Conservation (phyloP, 2,888 invertebrate species). For the Neoaliturus tenellus region DNA sequence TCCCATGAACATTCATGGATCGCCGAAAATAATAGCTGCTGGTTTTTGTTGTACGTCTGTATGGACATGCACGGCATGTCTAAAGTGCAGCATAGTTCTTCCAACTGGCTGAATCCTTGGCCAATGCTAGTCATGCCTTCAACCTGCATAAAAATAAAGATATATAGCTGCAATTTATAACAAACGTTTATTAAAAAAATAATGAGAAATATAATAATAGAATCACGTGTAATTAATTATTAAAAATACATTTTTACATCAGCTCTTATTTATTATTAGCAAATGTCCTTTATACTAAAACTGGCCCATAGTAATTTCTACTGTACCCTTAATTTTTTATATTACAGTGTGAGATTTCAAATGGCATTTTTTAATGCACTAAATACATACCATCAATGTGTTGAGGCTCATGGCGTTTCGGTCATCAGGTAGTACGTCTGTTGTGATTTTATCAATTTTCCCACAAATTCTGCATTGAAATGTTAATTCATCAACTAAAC, state of each 20-base stretch:
- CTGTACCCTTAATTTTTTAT: no score
- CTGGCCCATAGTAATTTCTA: no score
- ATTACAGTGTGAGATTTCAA: no score
- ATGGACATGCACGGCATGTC: constrained; percentile 21
- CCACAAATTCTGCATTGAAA: not conserved
- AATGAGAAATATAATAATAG: not conserved
- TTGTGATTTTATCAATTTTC: not conserved
- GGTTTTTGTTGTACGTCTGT: not conserved
- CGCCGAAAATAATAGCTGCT: not conserved
- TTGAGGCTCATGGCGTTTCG: not conserved
- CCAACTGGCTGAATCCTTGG: not conserved
- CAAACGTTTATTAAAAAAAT: not conserved
- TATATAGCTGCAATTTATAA: not conserved
- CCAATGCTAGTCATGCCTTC: not conserved
- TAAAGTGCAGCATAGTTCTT: not conserved
- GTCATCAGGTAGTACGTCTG: not conserved
- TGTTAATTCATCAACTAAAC: not conserved
- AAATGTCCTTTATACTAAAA: no score
- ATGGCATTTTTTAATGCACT: no score
- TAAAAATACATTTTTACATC: not conserved
- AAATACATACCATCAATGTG: not conserved
- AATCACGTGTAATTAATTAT: not conserved
- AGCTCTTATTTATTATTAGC: not conserved
- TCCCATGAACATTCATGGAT: constrained; percentile 12
- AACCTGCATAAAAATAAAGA: not conserved